Conservation (phyloP, 1,140 invertebrate species). For the Aphelenchoides avenae region DNA sequence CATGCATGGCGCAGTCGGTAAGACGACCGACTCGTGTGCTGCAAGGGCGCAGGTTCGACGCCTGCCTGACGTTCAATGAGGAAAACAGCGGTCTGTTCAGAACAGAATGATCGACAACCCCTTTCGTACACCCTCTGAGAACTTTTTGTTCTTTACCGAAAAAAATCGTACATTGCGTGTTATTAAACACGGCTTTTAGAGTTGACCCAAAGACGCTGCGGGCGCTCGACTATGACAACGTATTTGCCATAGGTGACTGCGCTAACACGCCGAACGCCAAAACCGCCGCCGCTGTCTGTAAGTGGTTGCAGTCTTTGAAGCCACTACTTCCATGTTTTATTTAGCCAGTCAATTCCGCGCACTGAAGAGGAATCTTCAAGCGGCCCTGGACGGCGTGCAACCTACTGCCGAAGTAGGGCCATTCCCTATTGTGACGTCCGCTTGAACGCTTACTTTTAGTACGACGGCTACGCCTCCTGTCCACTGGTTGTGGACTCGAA, state of each 20-base stretch:
- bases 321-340: slow-evolving; percentile 29
- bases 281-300: slow-evolving; percentile 88
- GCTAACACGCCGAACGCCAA: slow-evolving; percentile 85
- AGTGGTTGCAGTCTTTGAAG: slow-evolving; percentile 12
- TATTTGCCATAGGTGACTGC: slow-evolving; percentile 92
- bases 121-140: too few species aligned
- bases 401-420: slow-evolving; percentile 9
- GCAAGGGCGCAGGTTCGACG: too few species aligned
- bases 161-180: too few species aligned
- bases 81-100: too few species aligned
- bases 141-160: too few species aligned
- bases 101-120: too few species aligned
- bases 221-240: slow-evolving; percentile 74
- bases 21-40: too few species aligned
- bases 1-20: too few species aligned
- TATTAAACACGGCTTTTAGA: too few species aligned
- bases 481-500: slow-evolving; percentile 80
- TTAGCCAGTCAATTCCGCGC: slow-evolving; percentile 78
- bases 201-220: slow-evolving; percentile 69
- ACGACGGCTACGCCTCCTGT: slow-evolving; percentile 93
- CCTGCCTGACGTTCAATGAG: too few species aligned
- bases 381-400: slow-evolving; percentile 50
- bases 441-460: slow-evolving; percentile 59
- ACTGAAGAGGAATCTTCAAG: slow-evolving; percentile 71
- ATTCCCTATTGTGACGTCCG: neutral